Conservation (phyloP, 2,797 vertebrate genomes). For the Acomys russatus region DNA sequence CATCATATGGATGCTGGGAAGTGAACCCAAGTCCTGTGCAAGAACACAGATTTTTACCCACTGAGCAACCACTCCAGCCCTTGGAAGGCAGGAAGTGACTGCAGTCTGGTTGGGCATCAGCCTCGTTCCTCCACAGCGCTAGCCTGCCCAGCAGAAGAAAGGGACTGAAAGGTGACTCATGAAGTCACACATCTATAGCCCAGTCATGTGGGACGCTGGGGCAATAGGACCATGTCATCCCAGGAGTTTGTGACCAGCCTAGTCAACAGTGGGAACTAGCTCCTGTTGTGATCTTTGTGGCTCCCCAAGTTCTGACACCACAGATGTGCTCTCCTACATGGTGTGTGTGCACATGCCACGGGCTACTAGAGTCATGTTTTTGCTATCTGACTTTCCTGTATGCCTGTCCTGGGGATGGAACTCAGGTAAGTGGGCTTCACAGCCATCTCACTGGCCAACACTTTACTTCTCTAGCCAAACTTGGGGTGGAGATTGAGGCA, state of each 20-base stretch:
- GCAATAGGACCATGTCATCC: background rate
- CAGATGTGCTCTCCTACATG: background rate
- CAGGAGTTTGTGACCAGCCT: background rate
- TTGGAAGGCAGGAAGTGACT: background rate
- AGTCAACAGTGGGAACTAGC: background rate
- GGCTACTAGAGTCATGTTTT: background rate
- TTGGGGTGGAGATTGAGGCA: background rate
- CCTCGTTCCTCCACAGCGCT: background rate
- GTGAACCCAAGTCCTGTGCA: background rate
- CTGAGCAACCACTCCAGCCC: background rate
- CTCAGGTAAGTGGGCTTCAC: background rate
- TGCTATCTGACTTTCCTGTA: background rate
- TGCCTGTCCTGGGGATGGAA: no score
- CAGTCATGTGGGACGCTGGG: background rate
- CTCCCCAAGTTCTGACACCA: background rate
- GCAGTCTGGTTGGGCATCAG: background rate
- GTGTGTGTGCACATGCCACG: background rate
- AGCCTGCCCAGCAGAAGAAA: background rate
- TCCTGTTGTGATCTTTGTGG: background rate
- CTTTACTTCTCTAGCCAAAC: background rate
- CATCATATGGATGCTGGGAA: background rate
- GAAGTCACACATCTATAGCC: background rate
- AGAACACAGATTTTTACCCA: background rate
- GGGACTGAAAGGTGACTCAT: background rate
- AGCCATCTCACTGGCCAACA: background rate